Percentiles rank a stretch among this genome's conserved stretches.
Conservation (phyloP, 2,797 vertebrate genomes). For the Gymnoscopelus microlampas region DNA sequence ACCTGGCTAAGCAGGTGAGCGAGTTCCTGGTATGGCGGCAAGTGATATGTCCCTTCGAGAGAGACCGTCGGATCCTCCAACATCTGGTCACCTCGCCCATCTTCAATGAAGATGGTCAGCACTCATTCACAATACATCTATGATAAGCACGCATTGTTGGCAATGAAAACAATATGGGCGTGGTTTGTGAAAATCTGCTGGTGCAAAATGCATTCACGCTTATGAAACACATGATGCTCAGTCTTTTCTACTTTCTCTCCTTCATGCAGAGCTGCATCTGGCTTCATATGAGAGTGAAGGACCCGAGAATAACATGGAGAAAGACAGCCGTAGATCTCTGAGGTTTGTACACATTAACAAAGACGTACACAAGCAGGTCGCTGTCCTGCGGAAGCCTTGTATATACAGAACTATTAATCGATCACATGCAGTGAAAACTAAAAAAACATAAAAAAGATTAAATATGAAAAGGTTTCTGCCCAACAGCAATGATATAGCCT, state of each 20-base stretch:
- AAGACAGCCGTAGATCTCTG: slow-evolving; percentile 94
- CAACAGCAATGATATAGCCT: too few relatives aligned
- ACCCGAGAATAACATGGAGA: slow-evolving; percentile 95
- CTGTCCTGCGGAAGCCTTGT: too few relatives aligned
- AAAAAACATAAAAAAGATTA: not conserved
- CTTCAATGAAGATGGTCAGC: slow-evolving; percentile 92
- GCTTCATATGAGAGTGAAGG: slow-evolving; percentile 97
- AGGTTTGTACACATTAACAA: slow-evolving; percentile 77
- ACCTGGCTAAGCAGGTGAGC: slow-evolving; percentile 93
- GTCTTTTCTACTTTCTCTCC: not conserved
- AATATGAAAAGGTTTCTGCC: not conserved
- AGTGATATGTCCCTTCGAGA: slow-evolving; percentile 92
- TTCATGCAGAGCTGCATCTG: slow-evolving; percentile 87
- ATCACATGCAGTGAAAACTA: not conserved
- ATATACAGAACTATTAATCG: too few relatives aligned
- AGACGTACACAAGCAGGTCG: not conserved
- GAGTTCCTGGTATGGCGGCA: slow-evolving; percentile 97
- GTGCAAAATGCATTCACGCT: not conserved
- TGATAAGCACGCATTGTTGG: too few relatives aligned
- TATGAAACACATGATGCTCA: not conserved
- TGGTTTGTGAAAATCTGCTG: too few relatives aligned
- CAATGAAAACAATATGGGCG: too few relatives aligned
- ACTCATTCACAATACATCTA: not conserved
- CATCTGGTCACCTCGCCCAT: slow-evolving; percentile 91
- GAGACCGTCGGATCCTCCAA: slow-evolving; percentile 90